A percentile compares a stretch with the other conserved stretches of the same genome.
Evolutionary conservation across 2,113 vertebrate species (phyloP).

Genomic region (Sitta europaea): DNA sequence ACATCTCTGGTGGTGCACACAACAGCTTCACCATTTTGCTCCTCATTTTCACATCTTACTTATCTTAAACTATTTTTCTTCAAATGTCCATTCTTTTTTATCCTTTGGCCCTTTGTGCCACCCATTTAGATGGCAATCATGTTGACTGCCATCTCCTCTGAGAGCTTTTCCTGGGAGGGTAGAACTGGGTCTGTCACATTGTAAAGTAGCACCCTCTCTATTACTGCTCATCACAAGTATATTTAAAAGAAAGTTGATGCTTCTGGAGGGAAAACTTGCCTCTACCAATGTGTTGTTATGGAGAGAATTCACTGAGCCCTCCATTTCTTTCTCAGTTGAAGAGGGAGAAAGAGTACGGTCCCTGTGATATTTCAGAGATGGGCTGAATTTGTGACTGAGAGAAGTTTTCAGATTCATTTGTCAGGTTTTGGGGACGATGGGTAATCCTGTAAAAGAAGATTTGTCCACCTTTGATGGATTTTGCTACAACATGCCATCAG

Average conservation of each 20-base stretch:
- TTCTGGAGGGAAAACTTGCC: background rate
- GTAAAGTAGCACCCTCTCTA: background rate
- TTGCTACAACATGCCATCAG: background rate
- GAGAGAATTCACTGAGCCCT: background rate
- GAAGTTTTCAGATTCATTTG: background rate
- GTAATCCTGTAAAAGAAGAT: background rate
- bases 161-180: background rate
- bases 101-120: background rate
- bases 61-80: background rate
- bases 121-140: background rate
- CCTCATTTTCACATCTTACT: background rate
- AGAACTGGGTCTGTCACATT: background rate
- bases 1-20: background rate
- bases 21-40: background rate
- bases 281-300: background rate
- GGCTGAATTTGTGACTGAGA: background rate
- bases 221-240: background rate
- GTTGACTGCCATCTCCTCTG: rapidly evolving
- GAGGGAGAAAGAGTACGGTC: background rate
- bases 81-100: background rate
- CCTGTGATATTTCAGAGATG: background rate
- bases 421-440: background rate
- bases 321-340: background rate
- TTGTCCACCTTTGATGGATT: background rate
- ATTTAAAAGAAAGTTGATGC: background rate